Conservation (phyloP, 2,888 invertebrate species). For the Drosophila eohydei region DNA sequence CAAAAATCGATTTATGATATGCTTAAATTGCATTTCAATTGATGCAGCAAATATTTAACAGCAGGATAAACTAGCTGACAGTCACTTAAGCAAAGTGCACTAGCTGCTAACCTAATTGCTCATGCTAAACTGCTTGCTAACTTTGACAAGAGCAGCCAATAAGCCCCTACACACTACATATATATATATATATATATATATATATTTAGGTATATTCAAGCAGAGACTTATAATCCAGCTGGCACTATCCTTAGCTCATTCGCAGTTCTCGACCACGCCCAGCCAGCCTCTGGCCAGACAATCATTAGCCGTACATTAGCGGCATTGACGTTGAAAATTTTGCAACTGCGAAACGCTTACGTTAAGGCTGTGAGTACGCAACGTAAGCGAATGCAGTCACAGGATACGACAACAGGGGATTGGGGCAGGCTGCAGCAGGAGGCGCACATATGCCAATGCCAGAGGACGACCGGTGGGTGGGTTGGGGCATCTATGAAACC, state of each 20-base stretch:
- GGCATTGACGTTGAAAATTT: slow-evolving; percentile 62
- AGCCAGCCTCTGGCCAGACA: not conserved
- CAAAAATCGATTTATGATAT: not conserved
- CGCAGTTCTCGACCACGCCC: not conserved
- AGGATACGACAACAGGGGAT: slow-evolving; percentile 15
- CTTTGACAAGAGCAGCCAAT: not conserved
- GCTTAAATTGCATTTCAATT: too few species aligned
- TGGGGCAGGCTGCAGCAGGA: not conserved
- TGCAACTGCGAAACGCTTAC: slow-evolving; percentile 58
- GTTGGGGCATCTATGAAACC: slow-evolving; percentile 61
- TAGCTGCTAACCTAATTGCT: not conserved
- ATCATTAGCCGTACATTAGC: slow-evolving; percentile 74
- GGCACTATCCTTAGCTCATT: not conserved
- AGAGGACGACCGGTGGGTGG: not conserved
- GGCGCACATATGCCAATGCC: slow-evolving; percentile 13
- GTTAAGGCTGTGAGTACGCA: slow-evolving; percentile 59
- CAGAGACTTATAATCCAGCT: not conserved
- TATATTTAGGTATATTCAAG: too few species aligned
- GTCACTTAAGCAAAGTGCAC: not conserved
- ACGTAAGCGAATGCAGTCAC: slow-evolving; percentile 38
- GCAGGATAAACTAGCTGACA: not conserved
- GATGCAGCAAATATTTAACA: not conserved
- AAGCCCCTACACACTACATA: too few species aligned
- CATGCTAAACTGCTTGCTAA: not conserved
- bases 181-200: too few species aligned